phyloP scores from a whole-genome alignment of 2,113 vertebrate species.

The Aptenodytes forsteri region DNA sequence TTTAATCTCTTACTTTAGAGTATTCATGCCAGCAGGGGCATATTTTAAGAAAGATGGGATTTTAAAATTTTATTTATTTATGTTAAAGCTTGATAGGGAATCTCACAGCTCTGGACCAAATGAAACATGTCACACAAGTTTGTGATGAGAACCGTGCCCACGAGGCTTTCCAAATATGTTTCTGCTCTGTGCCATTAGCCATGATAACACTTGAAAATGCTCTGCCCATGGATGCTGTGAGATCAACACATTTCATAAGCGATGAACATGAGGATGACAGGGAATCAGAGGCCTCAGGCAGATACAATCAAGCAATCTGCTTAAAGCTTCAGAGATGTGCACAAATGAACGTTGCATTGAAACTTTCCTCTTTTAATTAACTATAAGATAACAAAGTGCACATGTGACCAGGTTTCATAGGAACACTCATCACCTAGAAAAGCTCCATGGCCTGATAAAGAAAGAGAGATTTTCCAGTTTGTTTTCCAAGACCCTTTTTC shows the following conservation, averaged over 20 bases:
- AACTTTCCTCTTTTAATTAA: not conserved
- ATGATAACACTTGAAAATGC: not conserved
- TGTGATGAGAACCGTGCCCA: not conserved
- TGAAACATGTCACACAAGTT: not conserved
- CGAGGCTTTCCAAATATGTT: not conserved
- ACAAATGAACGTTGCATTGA: not conserved
- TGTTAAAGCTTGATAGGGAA: not conserved
- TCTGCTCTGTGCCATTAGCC: not conserved
- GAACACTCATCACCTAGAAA: not conserved
- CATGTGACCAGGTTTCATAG: not conserved
- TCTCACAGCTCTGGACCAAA: not conserved
- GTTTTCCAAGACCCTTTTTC: not conserved
- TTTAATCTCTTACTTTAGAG: not conserved
- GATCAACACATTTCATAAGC: not conserved
- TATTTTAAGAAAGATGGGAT: not conserved
- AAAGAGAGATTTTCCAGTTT: not conserved
- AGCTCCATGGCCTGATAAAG: not conserved
- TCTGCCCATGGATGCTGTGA: not conserved
- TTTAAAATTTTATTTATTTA: not conserved
- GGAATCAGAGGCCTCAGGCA: not conserved
- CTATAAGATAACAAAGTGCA: not conserved
- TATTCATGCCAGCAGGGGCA: not conserved
- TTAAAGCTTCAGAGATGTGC: not conserved
- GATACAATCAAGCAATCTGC: not conserved
- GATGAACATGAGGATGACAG: not conserved